These are phyloP conservation scores for Cyaniris semiargus DNA, from an alignment of 2,888 invertebrate genomes.

Conservation along the genomic window DNA sequence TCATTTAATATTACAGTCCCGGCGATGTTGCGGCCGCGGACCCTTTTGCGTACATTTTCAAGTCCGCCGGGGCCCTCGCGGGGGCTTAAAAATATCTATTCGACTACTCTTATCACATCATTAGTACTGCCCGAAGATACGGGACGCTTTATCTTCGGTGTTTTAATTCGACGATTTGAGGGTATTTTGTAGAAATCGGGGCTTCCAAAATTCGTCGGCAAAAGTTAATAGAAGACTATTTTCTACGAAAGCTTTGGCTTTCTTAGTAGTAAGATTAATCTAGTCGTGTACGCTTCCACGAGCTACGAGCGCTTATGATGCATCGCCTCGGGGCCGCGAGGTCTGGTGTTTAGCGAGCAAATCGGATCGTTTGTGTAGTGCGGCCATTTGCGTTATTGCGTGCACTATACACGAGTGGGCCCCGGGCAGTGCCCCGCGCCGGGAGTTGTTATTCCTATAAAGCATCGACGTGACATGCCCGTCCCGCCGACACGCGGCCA, in stretches of 20 bases:
- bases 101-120: not conserved
- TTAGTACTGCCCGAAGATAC: not conserved
- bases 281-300: too few relatives aligned
- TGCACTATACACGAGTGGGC: not conserved
- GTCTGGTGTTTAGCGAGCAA: not conserved
- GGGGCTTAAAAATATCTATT: not conserved
- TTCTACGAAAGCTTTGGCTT: not conserved
- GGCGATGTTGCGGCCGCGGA: not conserved
- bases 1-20: conserved; percentile 17
- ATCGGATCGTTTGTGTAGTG: not conserved
- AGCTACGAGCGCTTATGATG: not conserved
- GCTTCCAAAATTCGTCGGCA: not conserved
- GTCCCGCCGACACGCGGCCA: not conserved
- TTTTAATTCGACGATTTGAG: not conserved
- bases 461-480: not conserved
- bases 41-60: not conserved
- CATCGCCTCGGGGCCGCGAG: not conserved
- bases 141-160: not conserved
- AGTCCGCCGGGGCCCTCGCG: not conserved
- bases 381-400: conserved; percentile 5
- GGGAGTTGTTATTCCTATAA: not conserved
- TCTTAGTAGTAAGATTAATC: too few relatives aligned
- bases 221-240: not conserved
- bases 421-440: not conserved
- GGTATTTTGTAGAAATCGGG: not conserved